Evolutionary conservation across 2,888 invertebrate genomes (phyloP), one percentile per base, ranked within the genome.

Genomic region (Tethea ocularis): DNA sequence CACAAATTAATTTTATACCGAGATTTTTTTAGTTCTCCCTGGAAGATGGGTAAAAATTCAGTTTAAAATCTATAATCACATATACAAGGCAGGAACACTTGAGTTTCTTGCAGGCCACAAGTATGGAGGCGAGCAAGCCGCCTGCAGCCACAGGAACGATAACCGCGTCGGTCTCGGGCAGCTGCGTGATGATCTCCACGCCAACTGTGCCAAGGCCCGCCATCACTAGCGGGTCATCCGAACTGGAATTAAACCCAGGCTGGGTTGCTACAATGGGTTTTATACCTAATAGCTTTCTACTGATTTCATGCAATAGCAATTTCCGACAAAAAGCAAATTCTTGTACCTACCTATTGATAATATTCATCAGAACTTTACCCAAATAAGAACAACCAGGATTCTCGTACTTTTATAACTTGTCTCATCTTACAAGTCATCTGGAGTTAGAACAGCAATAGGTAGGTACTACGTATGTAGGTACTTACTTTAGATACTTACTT

Each of bases 71-170:
- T 4, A 36, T 36, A 66, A 83, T 80, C 61, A 91, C 92, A 71
- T 92, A 92, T 62, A 92, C 85, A 24, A 92, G 81, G 60, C 92
- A 92, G 26, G 91, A 88, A 72, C 90, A 90, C 73, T 92, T 92
- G 26, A 92, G 85, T 66, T 89, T 90, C 75, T 91, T 92, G 80
- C 90, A 89, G 22, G 91, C 91, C 54, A 90, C 81, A 24, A 91
- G 81, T 38, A 88, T 82, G n/a, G 82, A 80, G 0, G 91, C 92
- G 4, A 92, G 77, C 57, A 92, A 67, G 0, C 80, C 83, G 2
- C 92, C 91, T 1, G 74, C 60, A 0, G 82, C 83, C 7, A 86
- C 90, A 0, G 92, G 92, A 56, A 91, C 91, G 51, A 92, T 83
- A 61, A 92, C 88, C 0, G 91, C 91, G 61, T 92, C 91, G 0